Base-by-base conservation (phyloP, 2,888 invertebrate species). In the Cerastis rubricosa region DNA sequence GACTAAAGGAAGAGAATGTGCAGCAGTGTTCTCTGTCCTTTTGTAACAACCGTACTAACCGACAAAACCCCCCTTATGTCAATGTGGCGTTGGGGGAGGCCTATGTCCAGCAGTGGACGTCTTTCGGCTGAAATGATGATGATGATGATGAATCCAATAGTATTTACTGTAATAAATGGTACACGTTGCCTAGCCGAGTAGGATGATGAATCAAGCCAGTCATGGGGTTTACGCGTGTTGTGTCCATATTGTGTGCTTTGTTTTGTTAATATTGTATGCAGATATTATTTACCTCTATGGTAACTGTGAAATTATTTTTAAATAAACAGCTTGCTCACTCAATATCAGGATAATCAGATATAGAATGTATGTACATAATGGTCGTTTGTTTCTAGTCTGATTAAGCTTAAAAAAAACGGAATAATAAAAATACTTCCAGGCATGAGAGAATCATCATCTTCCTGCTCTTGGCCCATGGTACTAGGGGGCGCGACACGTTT, bases 341-440 rank as follows among this genome's bases (percentile, higher is more conserved):
- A 43, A 61, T 73, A 51, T 25, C 19, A 63, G 74, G 63, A 64
- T 22, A 74, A 64, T 19, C 11, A 5, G 45, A 75, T 64, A 54
- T 64, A 75, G 22, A 19, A 12, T 19, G 17, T 8, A 25, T 47
- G 7, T 3, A 6, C 19, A 19, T 43, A 43, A 43, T n/a, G 43
- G 9, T 43, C 29, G 29, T 59, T 59, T 29, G 29, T 59, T 29
- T 59, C 29, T 29, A 29, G 8, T 6, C 6, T 11, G 3, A 54
- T n/a, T n/a, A 11, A 11, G 22, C 22, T 51, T 9, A 47, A 17
- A 47, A 17, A 17, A n/a, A n/a, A n/a, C n/a, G n/a, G n/a, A n/a
- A n/a, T n/a, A n/a, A n/a, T n/a, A n/a, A n/a, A n/a, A n/a, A n/a
- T 11, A 61, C 11, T 22, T 61, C 8, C 49, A 19, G 17, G 12